Conservation (phyloP, 2,797 vertebrate genomes). For the Pseudocheirus occidentalis region DNA sequence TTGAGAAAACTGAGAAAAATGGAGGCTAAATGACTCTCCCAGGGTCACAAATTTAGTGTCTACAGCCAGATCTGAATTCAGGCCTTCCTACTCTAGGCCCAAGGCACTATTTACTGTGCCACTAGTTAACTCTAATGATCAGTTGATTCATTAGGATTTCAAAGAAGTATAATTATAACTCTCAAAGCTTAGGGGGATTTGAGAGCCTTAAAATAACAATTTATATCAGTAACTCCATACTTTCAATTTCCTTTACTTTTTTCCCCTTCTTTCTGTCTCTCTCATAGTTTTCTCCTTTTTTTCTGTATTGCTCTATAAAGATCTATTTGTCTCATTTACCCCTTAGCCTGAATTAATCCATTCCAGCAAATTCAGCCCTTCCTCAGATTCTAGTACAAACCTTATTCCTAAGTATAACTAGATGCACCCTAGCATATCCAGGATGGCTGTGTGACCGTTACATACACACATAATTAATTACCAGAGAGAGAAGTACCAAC, state of each 20-base stretch:
- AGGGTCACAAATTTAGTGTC: not conserved
- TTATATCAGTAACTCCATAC: not conserved
- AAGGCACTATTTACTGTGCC: not conserved
- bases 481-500: no score
- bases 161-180: not conserved
- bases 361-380: not conserved
- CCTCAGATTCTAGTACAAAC: not conserved
- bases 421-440: no score
- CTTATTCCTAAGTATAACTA: not conserved
- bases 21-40: not conserved
- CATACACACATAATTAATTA: no score
- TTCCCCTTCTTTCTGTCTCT: not conserved
- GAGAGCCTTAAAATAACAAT: not conserved
- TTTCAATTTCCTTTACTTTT: not conserved
- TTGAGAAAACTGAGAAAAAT: not conserved
- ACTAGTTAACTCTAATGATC: not conserved
- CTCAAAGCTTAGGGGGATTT: not conserved
- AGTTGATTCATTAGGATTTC: not conserved
- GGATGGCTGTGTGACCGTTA: no score
- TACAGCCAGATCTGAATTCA: not conserved
- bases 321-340: not conserved
- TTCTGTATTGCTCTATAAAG: not conserved
- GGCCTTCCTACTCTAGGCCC: not conserved
- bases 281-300: not conserved
- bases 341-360: not conserved